Percentiles rank a stretch among this genome's conserved stretches.
Conservation (phyloP, 2,797 vertebrate species). For the Falco naumanni region DNA sequence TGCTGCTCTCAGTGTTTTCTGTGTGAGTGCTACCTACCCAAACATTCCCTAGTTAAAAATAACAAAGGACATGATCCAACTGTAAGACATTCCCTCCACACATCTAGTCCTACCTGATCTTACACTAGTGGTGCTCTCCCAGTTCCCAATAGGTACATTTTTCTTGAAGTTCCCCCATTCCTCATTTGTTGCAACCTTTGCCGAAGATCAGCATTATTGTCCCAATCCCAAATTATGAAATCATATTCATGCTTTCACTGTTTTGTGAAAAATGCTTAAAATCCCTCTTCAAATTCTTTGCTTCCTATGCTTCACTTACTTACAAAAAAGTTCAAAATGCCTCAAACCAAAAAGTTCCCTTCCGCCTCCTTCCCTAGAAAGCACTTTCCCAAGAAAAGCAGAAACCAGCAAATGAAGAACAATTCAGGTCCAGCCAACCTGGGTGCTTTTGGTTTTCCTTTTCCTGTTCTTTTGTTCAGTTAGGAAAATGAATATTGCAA, state of each 20-base stretch:
- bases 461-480: neutral
- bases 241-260: neutral
- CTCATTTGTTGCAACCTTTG: neutral
- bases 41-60: neutral
- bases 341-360: neutral
- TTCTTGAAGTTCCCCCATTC: neutral
- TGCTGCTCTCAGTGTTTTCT: neutral
- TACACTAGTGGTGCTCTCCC: neutral
- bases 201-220: neutral
- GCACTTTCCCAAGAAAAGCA: neutral
- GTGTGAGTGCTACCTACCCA: neutral
- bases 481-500: neutral
- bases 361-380: neutral
- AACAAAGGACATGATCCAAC: neutral
- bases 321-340: neutral
- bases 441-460: neutral
- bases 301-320: neutral
- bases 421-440: neutral
- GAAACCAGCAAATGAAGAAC: neutral
- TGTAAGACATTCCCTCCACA: neutral
- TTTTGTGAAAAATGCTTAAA: neutral
- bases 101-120: neutral
- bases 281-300: neutral
- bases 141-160: neutral
- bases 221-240: neutral